Evolutionary conservation across 2,797 vertebrate genomes (phyloP), one percentile per base, ranked within the genome.

Genomic region (Echeneis naucrates): DNA sequence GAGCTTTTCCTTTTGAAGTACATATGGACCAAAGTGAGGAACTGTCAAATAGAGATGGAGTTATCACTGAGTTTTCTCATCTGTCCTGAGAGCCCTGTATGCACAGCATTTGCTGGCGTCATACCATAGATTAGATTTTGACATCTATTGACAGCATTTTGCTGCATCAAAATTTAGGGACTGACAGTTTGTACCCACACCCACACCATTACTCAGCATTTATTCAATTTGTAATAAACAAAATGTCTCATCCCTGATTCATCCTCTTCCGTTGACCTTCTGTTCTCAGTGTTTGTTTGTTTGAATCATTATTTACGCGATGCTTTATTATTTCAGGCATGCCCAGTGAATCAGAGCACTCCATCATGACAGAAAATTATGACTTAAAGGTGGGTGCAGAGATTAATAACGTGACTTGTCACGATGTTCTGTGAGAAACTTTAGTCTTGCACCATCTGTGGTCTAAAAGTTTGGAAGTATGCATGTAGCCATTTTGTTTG

Each of bases 181-280:
- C 21, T 63, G 66, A 72, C 80, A 78, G 68, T 80, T 69, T 78
- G 66, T 50, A 26, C 75, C 37, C 52, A 87, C 78, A 74, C 83
- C 75, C 64, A 75, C 80, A 54, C n/a, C 30, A 77, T 88, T 84
- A 83, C 52, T 6, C 6, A 27, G 64, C 48, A 37, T 75, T 78
- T 82, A 68, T 70, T 81, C 58, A 71, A 14, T 52, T 70, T 74
- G 52, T 75, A 60, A 55, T 65, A 24, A 75, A 86, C 61, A 77
- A 78, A 81, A 82, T 58, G 69, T 82, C 74, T 84, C 80, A 78
- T 73, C 67, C 47, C 53, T 85, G 80, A 82, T 63, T 88, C 78
- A 88, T 24, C 54, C 38, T 33, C 69, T 72, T 44, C 55, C 59
- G 70, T 73, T 71, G 60, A 65, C 72, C 67, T 54, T 70, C 60